Conservation (phyloP, 2,888 invertebrate species). For the Agonopterix alstromeriana region DNA sequence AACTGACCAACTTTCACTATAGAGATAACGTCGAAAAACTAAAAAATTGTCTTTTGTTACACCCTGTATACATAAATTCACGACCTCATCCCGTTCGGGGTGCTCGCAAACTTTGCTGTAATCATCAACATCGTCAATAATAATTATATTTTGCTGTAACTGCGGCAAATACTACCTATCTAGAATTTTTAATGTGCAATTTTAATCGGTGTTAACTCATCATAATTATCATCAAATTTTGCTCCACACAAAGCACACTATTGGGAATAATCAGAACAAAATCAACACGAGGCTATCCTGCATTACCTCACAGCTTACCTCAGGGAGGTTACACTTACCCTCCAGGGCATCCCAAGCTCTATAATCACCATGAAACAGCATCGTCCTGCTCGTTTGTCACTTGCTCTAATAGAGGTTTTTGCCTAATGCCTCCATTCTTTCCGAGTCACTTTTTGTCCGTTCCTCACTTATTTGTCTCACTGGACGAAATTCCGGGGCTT, state of each 20-base stretch:
- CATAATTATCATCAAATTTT: too few relatives aligned
- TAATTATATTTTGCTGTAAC: too few relatives aligned
- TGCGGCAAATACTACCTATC: too few relatives aligned
- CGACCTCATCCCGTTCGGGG: too few relatives aligned
- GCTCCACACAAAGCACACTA: not conserved
- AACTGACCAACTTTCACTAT: too few relatives aligned
- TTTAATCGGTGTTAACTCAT: too few relatives aligned
- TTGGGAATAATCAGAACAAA: slow-evolving; percentile 1
- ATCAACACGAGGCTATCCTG: slow-evolving; percentile 3
- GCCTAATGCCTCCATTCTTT: slow-evolving; percentile 42
- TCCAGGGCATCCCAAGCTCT: slow-evolving; percentile 10
- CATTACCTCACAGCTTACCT: slow-evolving; percentile 6
- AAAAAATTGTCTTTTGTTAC: too few relatives aligned
- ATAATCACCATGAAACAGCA: slow-evolving; percentile 43
- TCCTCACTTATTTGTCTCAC: slow-evolving; percentile 27
- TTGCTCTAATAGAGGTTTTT: slow-evolving; percentile 46
- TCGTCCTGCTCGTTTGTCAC: slow-evolving; percentile 42
- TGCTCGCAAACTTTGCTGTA: too few relatives aligned
- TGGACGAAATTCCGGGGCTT: slow-evolving; percentile 17
- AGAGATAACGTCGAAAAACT: too few relatives aligned
- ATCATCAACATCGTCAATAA: too few relatives aligned
- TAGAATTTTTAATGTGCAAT: too few relatives aligned
- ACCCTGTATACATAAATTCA: too few relatives aligned
- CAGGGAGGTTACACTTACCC: slow-evolving; percentile 7
- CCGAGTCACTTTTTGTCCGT: slow-evolving; percentile 31